These are phyloP conservation scores for Drosophila pectinifera DNA, from an alignment of 1,140 invertebrate genomes.

Conservation along the genomic window DNA sequence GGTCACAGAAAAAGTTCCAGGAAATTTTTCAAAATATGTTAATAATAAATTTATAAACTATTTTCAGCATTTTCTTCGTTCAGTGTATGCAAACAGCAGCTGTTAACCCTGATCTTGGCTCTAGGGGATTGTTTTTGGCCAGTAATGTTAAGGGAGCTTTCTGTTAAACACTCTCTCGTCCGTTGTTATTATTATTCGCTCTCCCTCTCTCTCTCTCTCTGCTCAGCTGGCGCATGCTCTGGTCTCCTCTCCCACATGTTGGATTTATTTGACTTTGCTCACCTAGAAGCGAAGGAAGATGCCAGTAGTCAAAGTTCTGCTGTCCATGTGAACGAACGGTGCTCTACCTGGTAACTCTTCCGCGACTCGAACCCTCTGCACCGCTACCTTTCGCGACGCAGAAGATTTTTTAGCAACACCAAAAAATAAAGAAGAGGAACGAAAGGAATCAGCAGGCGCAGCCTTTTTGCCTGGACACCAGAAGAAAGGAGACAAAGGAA, in stretches of 20 bases:
- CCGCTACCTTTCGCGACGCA: slow-evolving; percentile 53
- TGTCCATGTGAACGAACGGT: slow-evolving; percentile 49
- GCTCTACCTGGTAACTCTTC: slow-evolving; percentile 6
- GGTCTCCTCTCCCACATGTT: slow-evolving; percentile 46
- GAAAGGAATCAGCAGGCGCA: slow-evolving; percentile 26
- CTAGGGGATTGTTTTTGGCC: slow-evolving; percentile 22
- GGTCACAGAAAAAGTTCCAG: too few relatives aligned
- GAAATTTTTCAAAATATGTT: too few relatives aligned
- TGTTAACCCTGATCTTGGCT: slow-evolving; percentile 44
- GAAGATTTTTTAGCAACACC: slow-evolving; percentile 47
- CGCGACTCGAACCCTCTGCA: slow-evolving; percentile 19
- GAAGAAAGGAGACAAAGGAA: slow-evolving; percentile 32
- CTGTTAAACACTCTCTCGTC: slow-evolving; percentile 16
- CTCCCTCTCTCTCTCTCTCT: not conserved
- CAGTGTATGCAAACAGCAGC: not conserved
- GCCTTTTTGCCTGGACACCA: slow-evolving; percentile 36
- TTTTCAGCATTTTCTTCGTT: not conserved
- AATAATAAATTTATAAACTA: too few relatives aligned
- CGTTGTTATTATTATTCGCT: slow-evolving; percentile 6
- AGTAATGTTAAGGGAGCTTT: slow-evolving; percentile 26
- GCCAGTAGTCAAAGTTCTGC: slow-evolving; percentile 53
- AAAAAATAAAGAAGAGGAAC: slow-evolving; percentile 9
- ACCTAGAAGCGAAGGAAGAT: slow-evolving; percentile 34
- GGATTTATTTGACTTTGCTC: slow-evolving; percentile 23
- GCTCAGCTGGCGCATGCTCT: slow-evolving; percentile 40